Base-by-base conservation (phyloP, 2,888 invertebrate genomes). In the Xylota sylvarum region DNA sequence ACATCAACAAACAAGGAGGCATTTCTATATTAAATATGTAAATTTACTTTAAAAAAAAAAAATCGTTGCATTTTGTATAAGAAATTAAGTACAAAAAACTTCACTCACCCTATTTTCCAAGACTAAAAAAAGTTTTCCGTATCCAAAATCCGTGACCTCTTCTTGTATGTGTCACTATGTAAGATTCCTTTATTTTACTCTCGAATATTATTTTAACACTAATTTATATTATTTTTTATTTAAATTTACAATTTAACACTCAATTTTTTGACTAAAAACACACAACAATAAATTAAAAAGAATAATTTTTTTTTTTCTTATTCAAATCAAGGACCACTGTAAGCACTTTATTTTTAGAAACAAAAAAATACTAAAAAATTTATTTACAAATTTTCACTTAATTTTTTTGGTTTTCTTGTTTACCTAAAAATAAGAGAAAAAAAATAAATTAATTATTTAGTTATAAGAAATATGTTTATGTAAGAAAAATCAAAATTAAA, bases 401-500 rank as follows among this genome's bases (percentile, higher is more conserved):
- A 27, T 32, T 19, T 17, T 50, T 43, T 35, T 37, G 48, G 23
- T 52, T 23, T 35, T 60, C n/a, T 78, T 67, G 74, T 64, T 85
- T 85, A 85, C 84, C 84, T 85, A 14, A 50, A 85, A 85, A 2
- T 35, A 80, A 5, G 64, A 62, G 5, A 72, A 48, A 52, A 52
- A 35, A 37, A 56, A 37, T 43, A 17, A 58, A 14, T 37, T 7
- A 37, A 14, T 56, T 46, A n/a, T n/a, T n/a, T n/a, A n/a, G n/a
- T n/a, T n/a, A n/a, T n/a, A n/a, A n/a, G n/a, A n/a, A n/a, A n/a
- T n/a, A n/a, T n/a, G n/a, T n/a, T 48, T 50, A 65, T 65, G 37
- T 46, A 64, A 46, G n/a, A 10, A 48, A n/a, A 55, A 46, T 4
- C 14, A 10, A 37, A 48, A 32, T 9, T 30, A 40, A 50, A 35